These are phyloP conservation scores for Euthynnus affinis DNA, from an alignment of 2,797 vertebrate species.

Conservation along the genomic window DNA sequence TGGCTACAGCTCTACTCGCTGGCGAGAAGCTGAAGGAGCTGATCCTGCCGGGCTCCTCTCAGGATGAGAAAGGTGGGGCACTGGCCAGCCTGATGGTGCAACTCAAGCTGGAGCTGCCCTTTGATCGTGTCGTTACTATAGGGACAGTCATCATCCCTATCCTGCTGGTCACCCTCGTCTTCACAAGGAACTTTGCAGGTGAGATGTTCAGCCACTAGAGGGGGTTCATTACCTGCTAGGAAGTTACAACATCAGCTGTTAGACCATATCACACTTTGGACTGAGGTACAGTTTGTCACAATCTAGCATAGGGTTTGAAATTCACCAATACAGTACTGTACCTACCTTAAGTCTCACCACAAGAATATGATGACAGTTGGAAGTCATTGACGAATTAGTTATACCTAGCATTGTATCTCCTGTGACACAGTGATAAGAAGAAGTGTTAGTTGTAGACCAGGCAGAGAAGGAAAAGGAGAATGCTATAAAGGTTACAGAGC, in stretches of 20 bases:
- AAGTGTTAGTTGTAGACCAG: slow-evolving; percentile 26
- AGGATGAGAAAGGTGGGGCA: slow-evolving; percentile 93
- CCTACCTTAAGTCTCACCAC: not conserved
- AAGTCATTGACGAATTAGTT: not conserved
- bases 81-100: slow-evolving; percentile 95
- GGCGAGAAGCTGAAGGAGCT: slow-evolving; percentile 99
- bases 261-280: not conserved
- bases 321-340: not conserved
- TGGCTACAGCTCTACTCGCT: slow-evolving; percentile 98
- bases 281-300: not conserved
- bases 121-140: slow-evolving; percentile 98
- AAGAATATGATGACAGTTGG: not conserved
- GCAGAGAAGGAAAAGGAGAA: slow-evolving; percentile 5
- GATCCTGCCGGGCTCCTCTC: slow-evolving; percentile 94
- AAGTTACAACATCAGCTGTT: not conserved
- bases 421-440: not conserved
- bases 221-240: not conserved
- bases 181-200: slow-evolving; percentile 99
- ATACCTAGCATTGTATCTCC: not conserved
- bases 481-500: not conserved
- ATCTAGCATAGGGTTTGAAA: not conserved
- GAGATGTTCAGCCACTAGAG: slow-evolving; percentile 76
- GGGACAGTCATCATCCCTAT: slow-evolving; percentile 98
- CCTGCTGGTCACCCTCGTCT: slow-evolving; percentile 96
- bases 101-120: slow-evolving; percentile 97